Evolutionary conservation across 1,140 invertebrate species (phyloP).

Genomic region (Melipona quadrifasciata): DNA sequence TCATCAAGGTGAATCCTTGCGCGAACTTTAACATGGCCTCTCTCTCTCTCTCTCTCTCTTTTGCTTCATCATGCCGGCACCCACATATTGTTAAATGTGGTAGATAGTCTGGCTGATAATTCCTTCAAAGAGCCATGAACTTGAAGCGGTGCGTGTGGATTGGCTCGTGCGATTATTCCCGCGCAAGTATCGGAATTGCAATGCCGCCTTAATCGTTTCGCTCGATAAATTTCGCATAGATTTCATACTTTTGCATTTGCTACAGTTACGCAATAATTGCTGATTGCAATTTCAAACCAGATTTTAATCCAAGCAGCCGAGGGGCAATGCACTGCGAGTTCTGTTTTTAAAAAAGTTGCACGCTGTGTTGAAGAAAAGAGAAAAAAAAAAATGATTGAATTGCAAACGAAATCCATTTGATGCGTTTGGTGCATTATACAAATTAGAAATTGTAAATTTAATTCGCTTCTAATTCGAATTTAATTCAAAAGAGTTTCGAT

Average conservation of each 20-base stretch:
- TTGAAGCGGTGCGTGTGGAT: constrained; percentile 44
- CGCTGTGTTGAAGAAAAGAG: too few relatives aligned
- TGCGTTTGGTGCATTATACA: not conserved
- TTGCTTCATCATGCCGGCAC: constrained; percentile 56
- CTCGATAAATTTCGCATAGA: not conserved
- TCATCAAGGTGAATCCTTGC: constrained; percentile 35
- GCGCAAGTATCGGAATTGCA: not conserved
- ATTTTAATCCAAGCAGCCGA: not conserved
- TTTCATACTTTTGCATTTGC: too few relatives aligned
- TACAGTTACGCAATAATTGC: not conserved
- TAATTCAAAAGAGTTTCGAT: too few relatives aligned
- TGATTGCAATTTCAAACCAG: not conserved
- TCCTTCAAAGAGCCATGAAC: constrained; percentile 53
- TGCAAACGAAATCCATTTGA: not conserved
- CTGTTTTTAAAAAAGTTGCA: not conserved
- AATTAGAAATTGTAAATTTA: not conserved
- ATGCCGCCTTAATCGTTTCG: not conserved
- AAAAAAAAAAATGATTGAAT: not conserved
- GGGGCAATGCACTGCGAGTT: not conserved
- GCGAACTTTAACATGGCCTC: constrained; percentile 47
- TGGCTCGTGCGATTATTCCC: constrained; percentile 13
- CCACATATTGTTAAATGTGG: constrained; percentile 57
- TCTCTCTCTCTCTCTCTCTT: not conserved
- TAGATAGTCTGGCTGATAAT: constrained; percentile 52
- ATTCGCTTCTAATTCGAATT: too few relatives aligned